phyloP scores from a whole-genome alignment of 2,113 vertebrate species.

The Siphamia tubifer region DNA sequence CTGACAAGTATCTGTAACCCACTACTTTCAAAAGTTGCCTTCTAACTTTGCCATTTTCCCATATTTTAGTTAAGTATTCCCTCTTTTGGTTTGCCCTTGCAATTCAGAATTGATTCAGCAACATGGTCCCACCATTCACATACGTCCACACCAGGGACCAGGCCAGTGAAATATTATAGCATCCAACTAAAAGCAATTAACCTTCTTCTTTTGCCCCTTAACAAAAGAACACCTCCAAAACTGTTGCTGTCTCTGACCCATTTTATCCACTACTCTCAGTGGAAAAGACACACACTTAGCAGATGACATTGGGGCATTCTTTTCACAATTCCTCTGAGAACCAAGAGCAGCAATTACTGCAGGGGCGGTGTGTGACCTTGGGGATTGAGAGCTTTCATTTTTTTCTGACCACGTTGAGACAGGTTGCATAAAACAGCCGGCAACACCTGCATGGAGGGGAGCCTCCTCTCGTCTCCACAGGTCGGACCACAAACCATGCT shows the following conservation, averaged over 20 bases:
- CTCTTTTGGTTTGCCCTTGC: slow-evolving; percentile 22
- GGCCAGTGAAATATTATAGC: slow-evolving; percentile 39
- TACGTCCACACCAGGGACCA: background rate
- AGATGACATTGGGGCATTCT: slow-evolving; percentile 28
- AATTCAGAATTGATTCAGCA: background rate
- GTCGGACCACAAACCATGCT: slow-evolving; percentile 49
- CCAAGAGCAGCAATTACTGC: slow-evolving; percentile 49
- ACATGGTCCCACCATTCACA: background rate
- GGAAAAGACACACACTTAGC: slow-evolving; percentile 40
- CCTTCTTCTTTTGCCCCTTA: slow-evolving; percentile 28
- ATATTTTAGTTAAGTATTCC: background rate
- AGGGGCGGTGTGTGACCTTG: slow-evolving; percentile 37
- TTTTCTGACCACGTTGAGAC: slow-evolving; percentile 36
- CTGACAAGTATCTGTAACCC: too few species aligned
- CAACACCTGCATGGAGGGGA: slow-evolving; percentile 60
- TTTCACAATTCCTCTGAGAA: slow-evolving; percentile 40
- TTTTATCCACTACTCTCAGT: slow-evolving; percentile 23
- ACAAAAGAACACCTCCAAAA: slow-evolving; percentile 47
- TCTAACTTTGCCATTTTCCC: background rate
- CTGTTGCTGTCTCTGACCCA: slow-evolving; percentile 24
- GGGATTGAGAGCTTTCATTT: slow-evolving; percentile 15
- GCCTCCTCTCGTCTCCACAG: background rate
- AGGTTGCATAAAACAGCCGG: slow-evolving; percentile 40
- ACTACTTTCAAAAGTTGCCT: background rate
- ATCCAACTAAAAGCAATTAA: slow-evolving; percentile 56